Evolutionary conservation across 2,888 invertebrate genomes (phyloP), one percentile per base, ranked within the genome.

Genomic region (Cryptus viduatorius): DNA sequence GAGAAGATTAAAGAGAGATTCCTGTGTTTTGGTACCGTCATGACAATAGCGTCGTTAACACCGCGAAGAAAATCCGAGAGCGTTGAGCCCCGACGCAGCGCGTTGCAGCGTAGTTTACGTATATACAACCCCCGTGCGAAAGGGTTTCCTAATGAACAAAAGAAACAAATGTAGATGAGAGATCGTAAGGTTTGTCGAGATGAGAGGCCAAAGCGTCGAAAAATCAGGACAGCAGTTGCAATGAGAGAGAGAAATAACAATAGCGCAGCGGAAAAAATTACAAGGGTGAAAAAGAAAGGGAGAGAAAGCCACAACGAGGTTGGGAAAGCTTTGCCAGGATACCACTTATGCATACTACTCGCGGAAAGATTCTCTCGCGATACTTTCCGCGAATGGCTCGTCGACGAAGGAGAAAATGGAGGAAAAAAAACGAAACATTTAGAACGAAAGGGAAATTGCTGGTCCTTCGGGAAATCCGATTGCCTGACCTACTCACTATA

Each of bases 381-480:
- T 48, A 61, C 31, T 71, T 64, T 29, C 42, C 48, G 50, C 8
- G 61, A 69, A 48, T 61, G 68, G 24, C 46, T 71, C 19, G 19
- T n/a, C n/a, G 42, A 42, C 4, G 50, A 50, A 64, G 61, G 14
- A 53, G 48, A n/a, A 14, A 12, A 48, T 44, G 19, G 50, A 24
- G 14, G 46, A 29, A 31, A n/a, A 46, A 37, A 37, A 37, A 81
- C 59, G 42, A 48, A 80, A 16, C 24, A 50, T 29, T 75, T 61
- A 24, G 75, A 50, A 69, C 48, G 42, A 53, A 50, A 42, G 67
- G 68, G 59, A 67, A 64, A 79, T 71, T 19, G 48, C 42, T 14
- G 12, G n/a, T 42, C 61, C 61, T 61, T 64, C 14, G 68, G 80
- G 68, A 80, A 42, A 61, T 80, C 50, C 19, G 68, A 67, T 56